A percentile compares a stretch with the other conserved stretches of the same genome.
Evolutionary conservation across 2,113 vertebrate genomes (phyloP).

Genomic region (Corythoichthys intestinalis): DNA sequence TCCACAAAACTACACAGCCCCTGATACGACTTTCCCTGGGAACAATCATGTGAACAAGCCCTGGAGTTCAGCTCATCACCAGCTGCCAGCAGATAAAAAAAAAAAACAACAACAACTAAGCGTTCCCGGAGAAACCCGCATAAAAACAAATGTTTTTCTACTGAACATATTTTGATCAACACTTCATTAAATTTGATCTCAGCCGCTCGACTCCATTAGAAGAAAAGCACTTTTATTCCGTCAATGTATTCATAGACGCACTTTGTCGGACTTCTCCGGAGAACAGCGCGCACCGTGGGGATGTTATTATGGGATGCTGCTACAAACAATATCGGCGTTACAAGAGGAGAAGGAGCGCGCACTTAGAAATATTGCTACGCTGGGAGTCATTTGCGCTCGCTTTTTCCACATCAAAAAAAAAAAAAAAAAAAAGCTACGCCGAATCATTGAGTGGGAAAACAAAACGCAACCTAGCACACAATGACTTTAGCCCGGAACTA

Average conservation of each 20-base stretch:
- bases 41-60: no score
- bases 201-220: neutral
- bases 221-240: neutral
- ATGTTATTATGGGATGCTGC: constrained; percentile 3
- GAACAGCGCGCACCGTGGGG: neutral
- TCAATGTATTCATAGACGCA: neutral
- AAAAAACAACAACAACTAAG: no score
- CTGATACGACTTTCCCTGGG: no score
- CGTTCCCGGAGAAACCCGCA: no score
- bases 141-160: neutral
- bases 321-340: neutral
- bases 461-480: neutral
- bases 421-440: neutral
- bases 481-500: no score
- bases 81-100: no score
- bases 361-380: neutral
- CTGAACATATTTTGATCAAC: neutral
- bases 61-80: no score
- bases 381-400: neutral
- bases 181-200: neutral
- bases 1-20: no score
- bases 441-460: neutral
- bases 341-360: neutral
- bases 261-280: no score
- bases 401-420: neutral